Conservation (phyloP, 2,797 vertebrate genomes). For the Smutsia temminckii region DNA sequence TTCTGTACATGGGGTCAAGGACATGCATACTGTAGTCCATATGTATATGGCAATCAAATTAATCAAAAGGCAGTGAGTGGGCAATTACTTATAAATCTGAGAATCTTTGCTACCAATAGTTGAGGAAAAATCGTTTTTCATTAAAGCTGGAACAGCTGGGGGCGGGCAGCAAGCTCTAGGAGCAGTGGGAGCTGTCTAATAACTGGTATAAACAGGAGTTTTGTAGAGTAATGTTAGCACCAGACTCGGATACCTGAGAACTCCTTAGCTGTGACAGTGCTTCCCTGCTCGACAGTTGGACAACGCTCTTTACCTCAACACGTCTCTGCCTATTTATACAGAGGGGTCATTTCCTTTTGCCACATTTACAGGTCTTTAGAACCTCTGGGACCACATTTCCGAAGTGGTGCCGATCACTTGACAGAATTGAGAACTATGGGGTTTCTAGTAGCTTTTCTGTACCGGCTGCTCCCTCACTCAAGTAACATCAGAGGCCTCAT, state of each 20-base stretch:
- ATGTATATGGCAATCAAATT: constrained; percentile 81
- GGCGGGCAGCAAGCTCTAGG: constrained; percentile 76
- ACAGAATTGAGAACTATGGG: constrained; percentile 6
- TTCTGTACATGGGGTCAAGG: constrained; percentile 84
- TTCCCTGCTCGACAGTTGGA: constrained; percentile 70
- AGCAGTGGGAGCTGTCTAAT: constrained; percentile 82
- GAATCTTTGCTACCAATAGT: constrained; percentile 80
- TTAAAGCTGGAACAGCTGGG: constrained; percentile 79
- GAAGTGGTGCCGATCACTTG: constrained; percentile 38
- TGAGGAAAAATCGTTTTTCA: constrained; percentile 78
- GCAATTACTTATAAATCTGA: constrained; percentile 82
- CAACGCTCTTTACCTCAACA: constrained; percentile 81
- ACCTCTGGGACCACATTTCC: constrained; percentile 75
- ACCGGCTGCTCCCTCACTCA: background rate
- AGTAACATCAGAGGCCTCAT: background rate
- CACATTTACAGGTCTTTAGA: constrained; percentile 79
- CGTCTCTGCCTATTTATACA: constrained; percentile 79
- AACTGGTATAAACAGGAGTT: constrained; percentile 70
- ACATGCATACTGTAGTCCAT: constrained; percentile 80
- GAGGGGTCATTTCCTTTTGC: constrained; percentile 75
- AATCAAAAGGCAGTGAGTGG: constrained; percentile 78
- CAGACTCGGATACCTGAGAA: constrained; percentile 55
- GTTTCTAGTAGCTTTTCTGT: constrained; percentile 2
- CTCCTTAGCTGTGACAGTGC: constrained; percentile 73
- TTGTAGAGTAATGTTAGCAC: constrained; percentile 79